Conservation (phyloP, 2,888 invertebrate species). For the Cryptophagus acutangulus region DNA sequence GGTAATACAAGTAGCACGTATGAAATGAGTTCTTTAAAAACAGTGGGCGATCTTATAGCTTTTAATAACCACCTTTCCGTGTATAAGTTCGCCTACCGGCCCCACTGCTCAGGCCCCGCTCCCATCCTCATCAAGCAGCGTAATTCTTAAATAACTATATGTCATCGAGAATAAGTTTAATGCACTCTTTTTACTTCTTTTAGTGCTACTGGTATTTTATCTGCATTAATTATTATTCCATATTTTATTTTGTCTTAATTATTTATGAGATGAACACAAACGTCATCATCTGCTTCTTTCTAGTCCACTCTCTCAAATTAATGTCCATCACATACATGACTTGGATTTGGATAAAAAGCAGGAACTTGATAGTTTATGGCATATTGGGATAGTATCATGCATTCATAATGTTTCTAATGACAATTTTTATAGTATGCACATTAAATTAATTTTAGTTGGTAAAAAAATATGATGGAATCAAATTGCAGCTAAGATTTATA, state of each 20-base stretch:
- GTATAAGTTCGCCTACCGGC: constrained; percentile 41
- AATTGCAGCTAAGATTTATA: no score
- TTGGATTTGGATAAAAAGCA: no score
- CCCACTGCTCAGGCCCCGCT: constrained; percentile 24
- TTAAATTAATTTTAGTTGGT: no score
- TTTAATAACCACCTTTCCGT: constrained; percentile 44
- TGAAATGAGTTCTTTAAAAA: constrained; percentile 46
- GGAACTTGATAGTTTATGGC: no score
- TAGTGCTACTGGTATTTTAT: neutral
- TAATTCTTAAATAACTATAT: constrained; percentile 42
- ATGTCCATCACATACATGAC: no score
- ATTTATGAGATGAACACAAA: neutral
- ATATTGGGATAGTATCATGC: no score
- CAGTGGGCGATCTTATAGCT: constrained; percentile 45
- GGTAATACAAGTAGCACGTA: constrained; percentile 46
- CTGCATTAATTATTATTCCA: neutral
- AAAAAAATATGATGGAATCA: no score
- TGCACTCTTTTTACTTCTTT: neutral
- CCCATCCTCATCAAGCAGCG: constrained; percentile 30
- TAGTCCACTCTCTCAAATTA: no score
- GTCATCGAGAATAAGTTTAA: constrained; percentile 39
- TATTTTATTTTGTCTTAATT: neutral
- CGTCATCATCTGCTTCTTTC: no score
- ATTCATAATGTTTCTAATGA: no score
- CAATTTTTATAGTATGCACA: no score